Percentiles rank a stretch among this genome's conserved stretches.
phyloP scores from a whole-genome alignment of 2,113 vertebrate genomes.

The Petaurus breviceps region DNA sequence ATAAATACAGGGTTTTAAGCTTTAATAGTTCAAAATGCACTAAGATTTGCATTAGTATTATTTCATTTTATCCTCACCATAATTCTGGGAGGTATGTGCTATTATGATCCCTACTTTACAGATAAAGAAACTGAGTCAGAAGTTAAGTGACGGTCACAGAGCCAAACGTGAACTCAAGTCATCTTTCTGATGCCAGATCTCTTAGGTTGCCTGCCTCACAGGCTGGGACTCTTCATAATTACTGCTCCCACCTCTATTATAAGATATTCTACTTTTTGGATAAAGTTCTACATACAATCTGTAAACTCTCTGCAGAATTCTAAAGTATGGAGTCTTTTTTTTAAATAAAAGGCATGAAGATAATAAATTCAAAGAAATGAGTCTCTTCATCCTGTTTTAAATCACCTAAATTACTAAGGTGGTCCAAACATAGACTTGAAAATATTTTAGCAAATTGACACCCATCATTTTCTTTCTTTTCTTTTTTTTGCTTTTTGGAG shows the following conservation, averaged over 20 bases:
- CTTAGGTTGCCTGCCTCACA: too few relatives aligned
- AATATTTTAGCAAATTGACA: background rate
- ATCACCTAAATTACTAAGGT: constrained; percentile 63
- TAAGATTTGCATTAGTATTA: background rate
- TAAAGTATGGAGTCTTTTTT: background rate
- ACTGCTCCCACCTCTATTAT: background rate
- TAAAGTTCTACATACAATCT: background rate
- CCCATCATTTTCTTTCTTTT: background rate
- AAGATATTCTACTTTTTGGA: background rate
- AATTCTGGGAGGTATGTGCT: background rate
- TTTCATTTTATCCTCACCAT: background rate
- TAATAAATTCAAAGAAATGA: constrained; percentile 17
- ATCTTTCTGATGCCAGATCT: background rate
- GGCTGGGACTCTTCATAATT: background rate
- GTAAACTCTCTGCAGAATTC: background rate
- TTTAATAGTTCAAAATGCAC: background rate
- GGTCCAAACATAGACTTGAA: constrained; percentile 61
- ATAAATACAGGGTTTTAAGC: background rate
- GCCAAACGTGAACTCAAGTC: background rate
- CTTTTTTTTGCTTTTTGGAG: too few relatives aligned
- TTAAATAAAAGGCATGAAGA: constrained; percentile 72
- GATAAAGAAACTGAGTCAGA: background rate
- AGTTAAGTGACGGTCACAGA: too few relatives aligned
- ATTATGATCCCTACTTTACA: background rate
- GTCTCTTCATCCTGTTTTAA: constrained; percentile 34